Evolutionary conservation across 1,140 invertebrate species (phyloP), one percentile per base, ranked within the genome.

Genomic region (Phortica variegata): DNA sequence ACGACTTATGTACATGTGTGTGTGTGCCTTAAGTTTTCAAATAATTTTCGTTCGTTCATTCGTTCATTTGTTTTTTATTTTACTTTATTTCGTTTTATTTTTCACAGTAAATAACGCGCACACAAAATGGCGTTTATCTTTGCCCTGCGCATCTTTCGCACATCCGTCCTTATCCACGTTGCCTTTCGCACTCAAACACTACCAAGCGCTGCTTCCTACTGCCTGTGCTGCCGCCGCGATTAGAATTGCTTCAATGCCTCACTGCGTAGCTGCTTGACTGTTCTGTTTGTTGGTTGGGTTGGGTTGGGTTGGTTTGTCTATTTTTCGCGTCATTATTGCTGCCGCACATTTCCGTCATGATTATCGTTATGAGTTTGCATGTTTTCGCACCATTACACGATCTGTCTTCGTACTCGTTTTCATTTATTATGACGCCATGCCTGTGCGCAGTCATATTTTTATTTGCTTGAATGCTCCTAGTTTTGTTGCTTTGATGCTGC

Each of bases 11-110:
- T 8, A 38, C 26, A 32, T n/a, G 33, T 26, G 21, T 9, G 19
- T 21, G 18, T 10, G 16, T 34, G 23, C 16, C 19, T 23, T 26
- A 42, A 41, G 46, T 36, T 38, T 19, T 38, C 58, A 65, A 65
- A 61, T 57, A 65, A 65, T 61, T 65, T 61, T 46, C 56, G 46
- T 58, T 65, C 10, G n/a, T n/a, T n/a, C n/a, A n/a, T n/a, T n/a
- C n/a, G n/a, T n/a, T n/a, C n/a, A n/a, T n/a, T n/a, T n/a, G n/a
- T n/a, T n/a, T n/a, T n/a, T n/a, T n/a, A n/a, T n/a, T n/a, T n/a
- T n/a, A n/a, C n/a, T n/a, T n/a, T n/a, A n/a, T n/a, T n/a, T n/a
- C n/a, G n/a, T n/a, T n/a, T n/a, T n/a, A n/a, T n/a, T n/a, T n/a
- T n/a, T n/a, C n/a, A n/a, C n/a, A n/a, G n/a, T n/a, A n/a, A n/a